phyloP scores from a whole-genome alignment of 2,797 vertebrate species.

The Tenualosa thibaudeaui region DNA sequence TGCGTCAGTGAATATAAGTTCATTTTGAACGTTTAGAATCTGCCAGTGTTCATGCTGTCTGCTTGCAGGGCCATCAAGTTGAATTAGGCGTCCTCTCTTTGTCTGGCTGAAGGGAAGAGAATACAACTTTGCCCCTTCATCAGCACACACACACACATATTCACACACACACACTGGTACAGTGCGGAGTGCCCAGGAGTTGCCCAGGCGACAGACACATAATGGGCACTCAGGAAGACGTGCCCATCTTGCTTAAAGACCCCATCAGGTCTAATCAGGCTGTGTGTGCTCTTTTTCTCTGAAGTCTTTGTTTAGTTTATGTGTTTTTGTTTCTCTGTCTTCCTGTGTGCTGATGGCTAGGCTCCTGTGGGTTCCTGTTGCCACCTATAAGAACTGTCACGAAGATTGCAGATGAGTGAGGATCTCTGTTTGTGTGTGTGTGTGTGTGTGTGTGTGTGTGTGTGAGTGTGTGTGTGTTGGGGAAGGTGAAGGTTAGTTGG shows the following conservation, averaged over 20 bases:
- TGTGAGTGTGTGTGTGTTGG: not conserved
- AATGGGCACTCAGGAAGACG: not conserved
- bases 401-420: not conserved
- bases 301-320: not conserved
- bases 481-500: not conserved
- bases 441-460: not conserved
- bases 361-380: not conserved
- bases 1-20: not conserved
- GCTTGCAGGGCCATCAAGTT: not conserved
- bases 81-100: conserved; percentile 5
- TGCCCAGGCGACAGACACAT: not conserved
- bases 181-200: not conserved
- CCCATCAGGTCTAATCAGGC: not conserved
- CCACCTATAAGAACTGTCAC: not conserved
- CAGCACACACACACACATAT: not conserved
- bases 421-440: not conserved
- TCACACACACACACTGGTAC: not conserved
- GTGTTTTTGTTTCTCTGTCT: not conserved
- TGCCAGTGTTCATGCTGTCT: conserved; percentile 12
- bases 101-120: not conserved
- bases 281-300: not conserved
- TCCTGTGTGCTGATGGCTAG: not conserved
- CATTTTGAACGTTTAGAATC: conserved; percentile 23
- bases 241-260: not conserved
- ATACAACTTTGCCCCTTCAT: not conserved